phyloP scores from a whole-genome alignment of 2,888 invertebrate species.

The Pandemis cinnamomeana region DNA sequence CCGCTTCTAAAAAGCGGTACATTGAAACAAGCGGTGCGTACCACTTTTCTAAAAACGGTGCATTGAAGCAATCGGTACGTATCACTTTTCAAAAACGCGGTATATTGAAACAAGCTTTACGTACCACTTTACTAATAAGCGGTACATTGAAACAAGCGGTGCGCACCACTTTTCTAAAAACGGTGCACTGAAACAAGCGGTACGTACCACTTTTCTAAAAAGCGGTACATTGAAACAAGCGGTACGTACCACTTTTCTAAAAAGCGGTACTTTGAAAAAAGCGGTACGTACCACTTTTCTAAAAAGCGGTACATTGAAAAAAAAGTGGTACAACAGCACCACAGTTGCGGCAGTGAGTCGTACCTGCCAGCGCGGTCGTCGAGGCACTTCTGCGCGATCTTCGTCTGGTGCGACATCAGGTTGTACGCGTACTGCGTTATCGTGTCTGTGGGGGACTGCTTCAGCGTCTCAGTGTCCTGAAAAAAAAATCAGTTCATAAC shows the following conservation, averaged over 20 bases:
- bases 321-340: conserved; percentile 53
- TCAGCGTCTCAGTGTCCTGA: conserved; percentile 77
- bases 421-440: conserved; percentile 82
- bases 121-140: too few relatives aligned
- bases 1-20: neutral
- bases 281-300: neutral
- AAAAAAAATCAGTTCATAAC: neutral
- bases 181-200: too few relatives aligned
- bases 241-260: neutral
- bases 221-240: neutral
- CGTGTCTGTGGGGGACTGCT: conserved; percentile 80
- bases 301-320: neutral
- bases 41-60: neutral
- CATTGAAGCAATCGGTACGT: too few relatives aligned
- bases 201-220: too few relatives aligned
- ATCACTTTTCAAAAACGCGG: neutral
- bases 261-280: neutral
- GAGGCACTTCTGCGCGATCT: conserved; percentile 77
- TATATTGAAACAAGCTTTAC: neutral
- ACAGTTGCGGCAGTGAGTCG: conserved; percentile 14
- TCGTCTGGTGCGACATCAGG: conserved; percentile 80
- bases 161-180: neutral
- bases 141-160: neutral
- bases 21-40: neutral
- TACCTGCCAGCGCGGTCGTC: conserved; percentile 78